Evolutionary conservation across 2,113 vertebrate species (phyloP), one percentile per base, ranked within the genome.

Genomic region (Parus major): DNA sequence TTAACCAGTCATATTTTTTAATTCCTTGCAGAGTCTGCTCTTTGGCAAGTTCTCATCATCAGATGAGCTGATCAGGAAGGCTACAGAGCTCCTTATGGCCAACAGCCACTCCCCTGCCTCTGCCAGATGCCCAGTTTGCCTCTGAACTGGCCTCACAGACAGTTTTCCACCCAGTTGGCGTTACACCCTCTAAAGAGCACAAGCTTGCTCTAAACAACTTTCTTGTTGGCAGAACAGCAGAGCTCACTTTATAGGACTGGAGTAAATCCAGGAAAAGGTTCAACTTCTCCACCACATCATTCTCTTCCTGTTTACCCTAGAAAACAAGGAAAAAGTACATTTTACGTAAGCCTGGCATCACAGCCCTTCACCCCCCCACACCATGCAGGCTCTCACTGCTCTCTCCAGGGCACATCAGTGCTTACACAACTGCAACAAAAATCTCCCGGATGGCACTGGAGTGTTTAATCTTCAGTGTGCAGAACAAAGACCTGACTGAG

Each of bases 231-330:
- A 90, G 31, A 64, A 78, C 89, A 47, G 31, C 81, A 56, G 42
- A 81, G 97, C 99, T 98, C 93, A 99, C 99, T 97, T 98, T 99
- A 97, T 99, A 99, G 4, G 99, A 99, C 95, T 99, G 99, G 76
- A 99, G 98, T 97, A 99, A 96, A 97, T 99, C 99, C 97, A 99
- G 90, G 96, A 99, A 99, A 80, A 99, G 97, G 97, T 99, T 99
- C 93, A 99, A 95, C 96, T 99, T 99, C 98, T 99, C 99, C 97
- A 99, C 99, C 82, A 99, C 99, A 72, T 99, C 98, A 69, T 99
- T 99, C 95, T 99, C 99, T 89, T 99, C 99, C 97, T 99, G 98
- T 97, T 98, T 98, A 84, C 99, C 99, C 99, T 99, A 86, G 89
- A 96, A 96, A 97, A 97, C 90, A 97, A 76, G 84, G 76, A 65